Base-by-base conservation (phyloP, 2,797 vertebrate species). In the Pterois miles region DNA sequence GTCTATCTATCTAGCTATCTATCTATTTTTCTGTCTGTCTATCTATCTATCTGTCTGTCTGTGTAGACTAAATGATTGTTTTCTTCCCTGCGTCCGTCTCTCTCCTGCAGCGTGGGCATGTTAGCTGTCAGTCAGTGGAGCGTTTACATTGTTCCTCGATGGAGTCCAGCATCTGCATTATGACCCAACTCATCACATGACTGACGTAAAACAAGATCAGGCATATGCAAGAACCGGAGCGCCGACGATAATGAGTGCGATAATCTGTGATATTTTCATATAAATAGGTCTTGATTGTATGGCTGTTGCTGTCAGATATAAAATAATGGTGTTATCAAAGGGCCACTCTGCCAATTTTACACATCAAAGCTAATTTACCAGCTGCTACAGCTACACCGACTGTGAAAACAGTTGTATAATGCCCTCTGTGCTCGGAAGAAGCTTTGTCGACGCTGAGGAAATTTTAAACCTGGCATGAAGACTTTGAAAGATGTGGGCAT, bases 81-180 rank as follows among this genome's bases (percentile, higher is more conserved):
- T 59, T 56, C 33, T 40, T 64, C n/a, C 16, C 29, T 73, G 7
- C 53, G 8, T 67, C 71, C 62, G 11, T 40, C 10, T 68, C 20
- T 69, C 31, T 65, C 11, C 58, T 20, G 8, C 54, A 84, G 65
- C 74, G 85, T 81, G 69, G 73, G 80, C 1, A 53, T 82, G 23
- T 66, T 31, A 74, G 72, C 57, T 57, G 69, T 83, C 82, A 79
- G 74, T 83, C 64, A 68, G 48, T 76, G 58, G 58, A 81, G 83
- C 62, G 56, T 66, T 72, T 63, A 48, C 72, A 71, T 70, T 84
- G 74, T 81, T 68, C 16, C 63, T 31, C 72, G 59, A 76, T 59
- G 74, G 73, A 78, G 62, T 50, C 31, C 36, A 65, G 31, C 11
- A 48, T 65, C 66, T 64, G 50, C 65, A 76, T 84, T 27, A 77